These are phyloP conservation scores for Tachystola acroxantha DNA, from an alignment of 2,888 invertebrate genomes.

Conservation along the genomic window DNA sequence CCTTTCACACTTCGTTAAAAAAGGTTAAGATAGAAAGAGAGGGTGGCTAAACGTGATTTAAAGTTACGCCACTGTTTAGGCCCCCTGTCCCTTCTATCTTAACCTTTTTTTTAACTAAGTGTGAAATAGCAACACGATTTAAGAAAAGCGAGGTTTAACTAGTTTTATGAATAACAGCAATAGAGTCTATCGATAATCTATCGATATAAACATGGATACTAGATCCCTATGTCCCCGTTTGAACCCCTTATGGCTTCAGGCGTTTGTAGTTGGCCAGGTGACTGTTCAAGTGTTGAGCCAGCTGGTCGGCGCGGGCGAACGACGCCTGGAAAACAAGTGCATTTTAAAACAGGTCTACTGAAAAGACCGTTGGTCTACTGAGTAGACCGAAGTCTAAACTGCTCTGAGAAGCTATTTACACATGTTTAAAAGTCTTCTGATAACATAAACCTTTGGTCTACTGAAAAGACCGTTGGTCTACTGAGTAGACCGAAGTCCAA, in stretches of 20 bases:
- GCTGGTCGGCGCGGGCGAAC: slow-evolving; percentile 63
- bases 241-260: slow-evolving; percentile 47
- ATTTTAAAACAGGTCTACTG: not conserved
- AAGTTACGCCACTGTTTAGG: no score
- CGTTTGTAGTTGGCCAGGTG: slow-evolving; percentile 72
- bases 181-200: not conserved
- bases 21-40: no score
- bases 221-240: not conserved
- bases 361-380: not conserved
- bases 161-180: no score
- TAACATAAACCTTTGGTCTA: no score
- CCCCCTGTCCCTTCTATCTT: no score
- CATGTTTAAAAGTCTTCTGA: no score
- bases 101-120: no score
- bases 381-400: not conserved
- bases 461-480: not conserved
- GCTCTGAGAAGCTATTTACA: no score
- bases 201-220: not conserved
- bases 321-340: slow-evolving; percentile 42
- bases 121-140: no score
- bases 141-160: no score
- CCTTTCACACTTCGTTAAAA: no score
- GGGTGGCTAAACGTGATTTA: no score
- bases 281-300: slow-evolving; percentile 71
- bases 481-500: not conserved